These are phyloP conservation scores for Apodemia mormo DNA, from an alignment of 2,888 invertebrate species.

Conservation along the genomic window DNA sequence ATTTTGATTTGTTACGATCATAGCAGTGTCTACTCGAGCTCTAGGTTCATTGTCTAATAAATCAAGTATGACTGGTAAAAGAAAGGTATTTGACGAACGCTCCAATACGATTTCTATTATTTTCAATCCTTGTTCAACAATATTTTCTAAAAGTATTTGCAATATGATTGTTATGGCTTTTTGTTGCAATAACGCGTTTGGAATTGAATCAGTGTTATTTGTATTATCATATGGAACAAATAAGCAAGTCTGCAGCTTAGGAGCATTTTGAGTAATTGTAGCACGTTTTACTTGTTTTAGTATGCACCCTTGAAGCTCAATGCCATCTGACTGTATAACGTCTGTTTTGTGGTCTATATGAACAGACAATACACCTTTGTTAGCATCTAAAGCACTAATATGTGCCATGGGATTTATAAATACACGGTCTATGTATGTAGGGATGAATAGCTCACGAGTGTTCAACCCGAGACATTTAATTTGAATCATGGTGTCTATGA, in stretches of 20 bases:
- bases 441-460: slow-evolving; percentile 91
- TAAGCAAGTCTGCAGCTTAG: slow-evolving; percentile 91
- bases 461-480: slow-evolving; percentile 91
- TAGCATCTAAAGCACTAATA: slow-evolving; percentile 52
- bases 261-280: slow-evolving; percentile 87
- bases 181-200: slow-evolving; percentile 73
- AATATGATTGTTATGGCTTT: slow-evolving; percentile 86
- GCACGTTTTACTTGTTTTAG: slow-evolving; percentile 93
- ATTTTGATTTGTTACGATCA: not conserved
- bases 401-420: slow-evolving; percentile 91
- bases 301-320: slow-evolving; percentile 94
- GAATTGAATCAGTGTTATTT: slow-evolving; percentile 75
- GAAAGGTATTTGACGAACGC: slow-evolving; percentile 84
- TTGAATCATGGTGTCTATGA: slow-evolving; percentile 98
- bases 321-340: slow-evolving; percentile 90
- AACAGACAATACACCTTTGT: slow-evolving; percentile 76
- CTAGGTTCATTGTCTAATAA: slow-evolving; percentile 88
- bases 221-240: slow-evolving; percentile 89
- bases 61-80: slow-evolving; percentile 82
- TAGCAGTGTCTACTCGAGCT: slow-evolving; percentile 79
- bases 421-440: slow-evolving; percentile 91
- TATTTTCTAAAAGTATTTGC: slow-evolving; percentile 91
- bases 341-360: slow-evolving; percentile 86
- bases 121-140: slow-evolving; percentile 86
- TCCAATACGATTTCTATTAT: slow-evolving; percentile 85